phyloP scores from a whole-genome alignment of 2,888 invertebrate species.

The Nemurella pictetii region DNA sequence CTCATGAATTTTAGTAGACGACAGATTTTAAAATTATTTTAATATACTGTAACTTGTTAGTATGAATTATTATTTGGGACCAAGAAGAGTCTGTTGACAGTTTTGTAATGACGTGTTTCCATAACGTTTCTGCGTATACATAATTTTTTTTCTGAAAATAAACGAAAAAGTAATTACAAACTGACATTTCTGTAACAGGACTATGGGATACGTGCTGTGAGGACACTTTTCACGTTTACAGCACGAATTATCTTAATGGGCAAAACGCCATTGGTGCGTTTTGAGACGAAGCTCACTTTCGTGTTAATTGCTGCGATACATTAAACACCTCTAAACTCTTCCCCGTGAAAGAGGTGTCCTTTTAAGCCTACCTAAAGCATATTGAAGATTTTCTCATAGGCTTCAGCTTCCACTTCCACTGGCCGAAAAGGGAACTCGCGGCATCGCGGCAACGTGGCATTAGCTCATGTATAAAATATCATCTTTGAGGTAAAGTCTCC shows the following conservation, averaged over 20 bases:
- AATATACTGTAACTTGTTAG: conserved; percentile 10
- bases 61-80: conserved; percentile 11
- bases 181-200: not conserved
- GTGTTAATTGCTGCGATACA: not conserved
- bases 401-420: not conserved
- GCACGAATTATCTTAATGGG: not conserved
- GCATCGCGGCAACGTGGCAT: not conserved
- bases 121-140: not conserved
- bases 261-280: not conserved
- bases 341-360: not conserved
- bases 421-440: not conserved
- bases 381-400: not conserved
- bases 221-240: not conserved
- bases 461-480: conserved; percentile 16
- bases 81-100: not conserved
- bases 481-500: not conserved
- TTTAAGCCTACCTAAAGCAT: not conserved
- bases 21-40: conserved; percentile 16
- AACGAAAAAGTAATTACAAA: not conserved
- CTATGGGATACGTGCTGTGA: not conserved
- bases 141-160: not conserved
- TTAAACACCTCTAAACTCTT: not conserved
- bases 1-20: conserved; percentile 3
- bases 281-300: not conserved
- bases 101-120: not conserved